Evolutionary conservation across 30 jellyfish, hydroid and myxozoan species (phyloP), one percentile per base, ranked within the genome.

Genomic region (Nemopilema nomurai): DNA sequence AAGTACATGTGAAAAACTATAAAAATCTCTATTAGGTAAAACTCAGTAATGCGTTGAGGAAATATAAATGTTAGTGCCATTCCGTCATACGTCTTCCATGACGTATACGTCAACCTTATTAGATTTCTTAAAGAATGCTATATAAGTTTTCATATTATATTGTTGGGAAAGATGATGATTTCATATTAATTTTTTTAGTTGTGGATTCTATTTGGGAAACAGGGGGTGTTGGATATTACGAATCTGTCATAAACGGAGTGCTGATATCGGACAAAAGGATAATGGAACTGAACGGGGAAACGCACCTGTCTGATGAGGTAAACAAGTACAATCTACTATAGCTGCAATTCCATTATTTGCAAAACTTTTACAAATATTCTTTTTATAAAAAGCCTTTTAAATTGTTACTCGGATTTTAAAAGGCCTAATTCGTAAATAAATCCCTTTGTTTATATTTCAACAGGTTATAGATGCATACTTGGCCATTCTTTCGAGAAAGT

Each of bases 271-370:
- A 63, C 72, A 63, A 63, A 63, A n/a, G 72, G 29, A 63, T 63
- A 19, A 24, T 63, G 26, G 72, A 63, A 63, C 72, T 63, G 72
- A 63, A 24, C 7, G 72, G 72, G 72, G 72, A 63, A 63, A n/a
- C 26, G 72, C 18, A 63, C 72, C 72, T 63, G 29, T 63, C 72
- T 19, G 72, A 63, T 63, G 72, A 63, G 72, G 72, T 63, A 63
- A 63, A 19, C 72, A 63, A 3, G 29, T 63, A 24, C 72, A 41
- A 41, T 41, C 57, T 41, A 41, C 57, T 41, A 41, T 41, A 41
- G 57, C 57, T 41, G 13, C 57, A 41, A 41, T 41, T 41, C 13
- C 57, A 41, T 41, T 41, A 41, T 41, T 41, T 41, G 57, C 57
- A 41, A 41, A 41, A 41, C 57, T 41, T 41, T 41, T 6, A 41